Base-by-base conservation (phyloP, 2,113 vertebrate genomes). In the Canis aureus region DNA sequence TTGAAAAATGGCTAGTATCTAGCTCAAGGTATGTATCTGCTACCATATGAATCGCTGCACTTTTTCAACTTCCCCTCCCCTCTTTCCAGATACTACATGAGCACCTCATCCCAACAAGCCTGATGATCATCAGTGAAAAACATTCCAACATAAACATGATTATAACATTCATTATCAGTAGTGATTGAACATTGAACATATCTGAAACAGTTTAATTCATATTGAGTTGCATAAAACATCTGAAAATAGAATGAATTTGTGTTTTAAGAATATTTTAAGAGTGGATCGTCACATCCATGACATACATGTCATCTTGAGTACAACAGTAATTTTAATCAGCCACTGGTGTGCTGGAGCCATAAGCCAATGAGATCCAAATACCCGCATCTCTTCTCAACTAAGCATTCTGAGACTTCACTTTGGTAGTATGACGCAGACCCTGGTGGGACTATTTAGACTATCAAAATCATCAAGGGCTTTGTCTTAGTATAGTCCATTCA, bases 241-340 rank as follows among this genome's bases (percentile, higher is more conserved):
- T 96, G 73, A 97, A 95, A 96, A n/a, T 80, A 91, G 97, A 95
- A 62, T 80, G n/a, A 78, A 64, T 60, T 62, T 22, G 5, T 35
- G 7, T 64, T 76, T 95, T 83, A 6, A 59, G 74, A 90, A n/a
- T n/a, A 81, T 86, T 97, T 97, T 64, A 69, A 19, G 62, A 51
- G 59, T 71, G 8, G 96, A 55, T 59, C 71, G 55, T 97, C 19
- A 16, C 3, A 57, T 57, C 23, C 69, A 71, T 92, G 8, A 53
- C 81, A 76, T 20, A 29, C 2, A 53, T 1, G 27, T 23, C 78
- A 32, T 53, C 43, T 55, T 35, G 13, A 71, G 11, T 49, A 29
- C 76, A 49, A 29, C 27, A 25, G 64, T 91, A 10, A 67, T 89
- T 83, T 25, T 35, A 73, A 82, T 49, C 67, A 83, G 38, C 59